Evolutionary conservation across 2,113 vertebrate species (phyloP), one percentile per base, ranked within the genome.

Genomic region (Lanius collurio): DNA sequence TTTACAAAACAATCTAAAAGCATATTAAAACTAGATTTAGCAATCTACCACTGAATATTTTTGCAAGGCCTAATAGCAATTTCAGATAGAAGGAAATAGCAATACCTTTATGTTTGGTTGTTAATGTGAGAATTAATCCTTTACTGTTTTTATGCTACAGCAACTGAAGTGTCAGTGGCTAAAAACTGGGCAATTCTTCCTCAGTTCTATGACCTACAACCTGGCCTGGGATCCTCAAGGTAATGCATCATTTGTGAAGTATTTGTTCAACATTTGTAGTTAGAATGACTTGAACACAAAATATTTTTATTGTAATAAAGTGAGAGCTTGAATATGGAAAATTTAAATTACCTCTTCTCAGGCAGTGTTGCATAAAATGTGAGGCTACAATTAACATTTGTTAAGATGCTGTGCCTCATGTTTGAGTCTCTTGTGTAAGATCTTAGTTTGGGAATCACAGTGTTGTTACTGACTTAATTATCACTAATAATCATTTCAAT

Each of bases 221-320:
- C 97, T 99, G 97, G 98, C 99, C 64, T 99, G 99, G 99, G 99
- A 99, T 96, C 99, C 99, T 83, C 99, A 99, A 99, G 99, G 99
- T 99, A 99, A 97, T 59, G 65, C 70, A 46, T 91, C 53, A 39
- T 83, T 91, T 83, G 47, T 64, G 50, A 91, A 93, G 28, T 86
- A 46, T 85, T 88, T 91, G 26, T 84, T 96, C 91, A 85, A 70
- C 23, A 37, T 92, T 52, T 90, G 10, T 94, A 60, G 53, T 57
- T 92, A 63, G 41, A 35, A 46, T 35, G n/a, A 52, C 26, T 41
- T 71, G 15, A 84, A 60, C 10, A 44, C 14, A 76, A 71, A 44
- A 42, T 65, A 39, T 62, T 84, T 86, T 69, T 70, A 44, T 70
- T 80, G 24, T 77, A 82, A 49, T 67, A 56, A 88, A 95, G 10